Conservation (phyloP, 2,113 vertebrate species). For the Thymallus thymallus region DNA sequence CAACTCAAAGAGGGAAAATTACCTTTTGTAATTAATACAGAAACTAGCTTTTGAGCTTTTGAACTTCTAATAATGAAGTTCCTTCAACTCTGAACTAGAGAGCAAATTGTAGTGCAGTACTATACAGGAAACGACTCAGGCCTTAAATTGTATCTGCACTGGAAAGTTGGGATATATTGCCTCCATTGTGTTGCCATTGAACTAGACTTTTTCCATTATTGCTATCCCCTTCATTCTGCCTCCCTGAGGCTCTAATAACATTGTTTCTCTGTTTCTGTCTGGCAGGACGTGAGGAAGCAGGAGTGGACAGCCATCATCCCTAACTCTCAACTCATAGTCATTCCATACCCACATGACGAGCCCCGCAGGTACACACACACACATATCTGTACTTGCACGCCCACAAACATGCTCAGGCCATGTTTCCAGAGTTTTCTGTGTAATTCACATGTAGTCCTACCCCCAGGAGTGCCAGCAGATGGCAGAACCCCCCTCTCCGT, state of each 20-base stretch:
- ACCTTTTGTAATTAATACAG: constrained; percentile 36
- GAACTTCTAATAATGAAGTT: neutral
- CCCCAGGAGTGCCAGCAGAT: constrained; percentile 57
- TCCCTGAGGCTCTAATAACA: neutral
- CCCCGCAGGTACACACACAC: constrained; percentile 80
- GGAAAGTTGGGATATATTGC: neutral
- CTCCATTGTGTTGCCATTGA: neutral
- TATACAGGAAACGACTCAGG: neutral
- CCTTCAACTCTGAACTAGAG: neutral
- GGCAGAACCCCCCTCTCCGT: constrained; percentile 20
- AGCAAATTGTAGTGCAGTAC: neutral
- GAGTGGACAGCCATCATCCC: constrained; percentile 99
- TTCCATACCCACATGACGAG: constrained; percentile 87
- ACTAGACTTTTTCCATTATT: neutral
- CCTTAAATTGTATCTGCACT: neutral
- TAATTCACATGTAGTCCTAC: constrained; percentile 46
- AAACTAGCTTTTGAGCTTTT: neutral
- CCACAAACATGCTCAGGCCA: constrained; percentile 3
- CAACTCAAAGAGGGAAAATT: constrained; percentile 24
- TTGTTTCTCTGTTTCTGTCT: constrained; percentile 9
- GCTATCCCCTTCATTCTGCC: neutral
- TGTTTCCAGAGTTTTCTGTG: constrained; percentile 32
- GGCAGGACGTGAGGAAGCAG: constrained; percentile 83
- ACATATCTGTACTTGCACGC: constrained; percentile 2
- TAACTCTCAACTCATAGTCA: constrained; percentile 97